Percentiles rank a stretch among this genome's conserved stretches.
Evolutionary conservation across 2,888 invertebrate genomes (phyloP).

Genomic region (Atethmia centrago): DNA sequence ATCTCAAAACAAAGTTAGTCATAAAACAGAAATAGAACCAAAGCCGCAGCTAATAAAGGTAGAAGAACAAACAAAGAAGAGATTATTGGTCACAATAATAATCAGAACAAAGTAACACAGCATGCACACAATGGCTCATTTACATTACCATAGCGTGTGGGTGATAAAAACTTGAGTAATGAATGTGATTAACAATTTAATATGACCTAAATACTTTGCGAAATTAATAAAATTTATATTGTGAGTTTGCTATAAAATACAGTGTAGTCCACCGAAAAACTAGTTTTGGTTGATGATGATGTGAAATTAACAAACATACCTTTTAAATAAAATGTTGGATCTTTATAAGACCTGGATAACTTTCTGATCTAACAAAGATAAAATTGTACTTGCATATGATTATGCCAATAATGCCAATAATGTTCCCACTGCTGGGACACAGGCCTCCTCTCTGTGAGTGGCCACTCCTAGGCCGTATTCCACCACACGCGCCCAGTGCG

Average conservation of each 20-base stretch:
- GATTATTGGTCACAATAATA: slow-evolving; percentile 16
- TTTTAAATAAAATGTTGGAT: too few relatives aligned
- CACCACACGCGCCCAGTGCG: too few relatives aligned
- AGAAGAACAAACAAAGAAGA: slow-evolving; percentile 24
- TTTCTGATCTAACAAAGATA: too few relatives aligned
- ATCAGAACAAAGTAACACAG: slow-evolving; percentile 12
- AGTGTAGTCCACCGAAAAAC: background rate
- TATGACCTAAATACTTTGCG: slow-evolving; percentile 42
- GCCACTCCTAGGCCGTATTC: too few relatives aligned
- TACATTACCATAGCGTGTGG: slow-evolving; percentile 26
- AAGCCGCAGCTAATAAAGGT: slow-evolving; percentile 16
- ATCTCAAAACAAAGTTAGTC: background rate
- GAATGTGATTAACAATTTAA: slow-evolving; percentile 45
- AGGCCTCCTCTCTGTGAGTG: too few relatives aligned
- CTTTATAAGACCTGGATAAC: too few relatives aligned
- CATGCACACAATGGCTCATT: slow-evolving; percentile 51
- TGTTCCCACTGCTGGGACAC: too few relatives aligned
- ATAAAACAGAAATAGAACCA: slow-evolving; percentile 11
- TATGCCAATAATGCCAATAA: too few relatives aligned
- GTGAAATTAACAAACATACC: background rate
- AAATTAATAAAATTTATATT: slow-evolving; percentile 27
- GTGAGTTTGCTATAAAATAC: background rate
- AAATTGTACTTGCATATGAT: too few relatives aligned
- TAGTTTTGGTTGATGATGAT: background rate
- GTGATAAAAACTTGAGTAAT: slow-evolving; percentile 49